Evolutionary conservation across 2,888 invertebrate species (phyloP).

Genomic region (Apomyelois bistriatella): DNA sequence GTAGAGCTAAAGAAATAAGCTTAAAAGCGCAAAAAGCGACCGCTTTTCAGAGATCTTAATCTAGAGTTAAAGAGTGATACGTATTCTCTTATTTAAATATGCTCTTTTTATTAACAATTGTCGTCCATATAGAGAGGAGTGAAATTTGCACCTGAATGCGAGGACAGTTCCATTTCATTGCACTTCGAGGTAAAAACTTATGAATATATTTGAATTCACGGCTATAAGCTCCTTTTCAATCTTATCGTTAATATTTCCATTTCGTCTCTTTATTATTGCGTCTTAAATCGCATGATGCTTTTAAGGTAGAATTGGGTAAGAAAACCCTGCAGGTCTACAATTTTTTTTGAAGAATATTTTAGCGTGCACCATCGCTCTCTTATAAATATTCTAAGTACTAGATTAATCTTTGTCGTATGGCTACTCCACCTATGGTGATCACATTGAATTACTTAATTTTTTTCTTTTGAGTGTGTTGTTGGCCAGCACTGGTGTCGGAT

Average conservation of each 20-base stretch:
- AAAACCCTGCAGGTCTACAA: not conserved
- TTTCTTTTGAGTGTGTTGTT: no score
- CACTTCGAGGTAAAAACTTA: not conserved
- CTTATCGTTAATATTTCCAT: not conserved
- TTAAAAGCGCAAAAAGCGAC: not conserved
- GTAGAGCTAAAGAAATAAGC: not conserved
- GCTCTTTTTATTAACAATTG: not conserved
- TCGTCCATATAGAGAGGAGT: not conserved
- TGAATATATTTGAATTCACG: not conserved
- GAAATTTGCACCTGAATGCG: conserved; percentile 4
- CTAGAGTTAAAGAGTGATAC: conserved; percentile 1
- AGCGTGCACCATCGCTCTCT: no score
- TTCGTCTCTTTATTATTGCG: not conserved
- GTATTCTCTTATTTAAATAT: not conserved
- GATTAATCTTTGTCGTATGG: no score
- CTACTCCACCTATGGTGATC: no score
- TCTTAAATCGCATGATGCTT: not conserved
- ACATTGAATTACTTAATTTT: no score
- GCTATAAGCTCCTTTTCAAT: not conserved
- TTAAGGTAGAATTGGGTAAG: not conserved
- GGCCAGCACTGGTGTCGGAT: no score
- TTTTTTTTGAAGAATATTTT: no score
- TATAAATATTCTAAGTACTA: no score
- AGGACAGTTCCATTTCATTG: not conserved
- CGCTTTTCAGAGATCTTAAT: conserved; percentile 1